These are phyloP conservation scores for Choreutis nemorana DNA, from an alignment of 2,888 invertebrate species.

Conservation along the genomic window DNA sequence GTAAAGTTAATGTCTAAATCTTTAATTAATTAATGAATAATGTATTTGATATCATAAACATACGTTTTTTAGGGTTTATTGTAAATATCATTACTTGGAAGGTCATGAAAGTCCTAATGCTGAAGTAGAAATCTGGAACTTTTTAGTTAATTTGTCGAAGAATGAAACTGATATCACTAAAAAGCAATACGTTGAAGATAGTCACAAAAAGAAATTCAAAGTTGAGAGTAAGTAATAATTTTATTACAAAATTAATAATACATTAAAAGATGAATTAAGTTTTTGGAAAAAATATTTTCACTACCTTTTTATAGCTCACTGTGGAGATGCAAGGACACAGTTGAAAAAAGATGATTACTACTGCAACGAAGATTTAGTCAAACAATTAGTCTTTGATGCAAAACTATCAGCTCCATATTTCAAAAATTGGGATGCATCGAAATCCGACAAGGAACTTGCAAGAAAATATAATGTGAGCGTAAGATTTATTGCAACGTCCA, in stretches of 20 bases:
- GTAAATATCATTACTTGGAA: constrained; percentile 85
- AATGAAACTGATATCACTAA: constrained; percentile 48
- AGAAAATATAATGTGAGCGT: constrained; percentile 75
- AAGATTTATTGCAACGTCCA: constrained; percentile 87
- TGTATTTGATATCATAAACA: background rate
- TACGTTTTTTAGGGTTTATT: constrained; percentile 75
- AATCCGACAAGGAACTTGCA: constrained; percentile 64
- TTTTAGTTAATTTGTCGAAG: constrained; percentile 72
- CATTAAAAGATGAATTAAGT: background rate
- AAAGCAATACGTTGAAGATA: constrained; percentile 40
- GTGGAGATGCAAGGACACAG: constrained; percentile 63
- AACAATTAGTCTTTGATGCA: constrained; percentile 88
- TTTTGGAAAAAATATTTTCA: background rate
- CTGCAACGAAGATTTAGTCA: constrained; percentile 84
- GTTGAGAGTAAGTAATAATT: constrained; percentile 31
- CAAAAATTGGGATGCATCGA: constrained; percentile 57
- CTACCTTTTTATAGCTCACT: constrained; percentile 61
- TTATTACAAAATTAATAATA: background rate
- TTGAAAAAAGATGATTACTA: constrained; percentile 77
- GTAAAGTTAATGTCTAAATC: constrained; percentile 39
- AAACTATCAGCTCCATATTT: constrained; percentile 71
- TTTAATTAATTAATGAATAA: background rate
- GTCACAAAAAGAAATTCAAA: constrained; percentile 22
- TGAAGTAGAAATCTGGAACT: constrained; percentile 79
- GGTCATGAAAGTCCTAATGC: constrained; percentile 77